Evolutionary conservation across 2,888 invertebrate species (phyloP).

Genomic region (Prosopocoilus inquinatus): DNA sequence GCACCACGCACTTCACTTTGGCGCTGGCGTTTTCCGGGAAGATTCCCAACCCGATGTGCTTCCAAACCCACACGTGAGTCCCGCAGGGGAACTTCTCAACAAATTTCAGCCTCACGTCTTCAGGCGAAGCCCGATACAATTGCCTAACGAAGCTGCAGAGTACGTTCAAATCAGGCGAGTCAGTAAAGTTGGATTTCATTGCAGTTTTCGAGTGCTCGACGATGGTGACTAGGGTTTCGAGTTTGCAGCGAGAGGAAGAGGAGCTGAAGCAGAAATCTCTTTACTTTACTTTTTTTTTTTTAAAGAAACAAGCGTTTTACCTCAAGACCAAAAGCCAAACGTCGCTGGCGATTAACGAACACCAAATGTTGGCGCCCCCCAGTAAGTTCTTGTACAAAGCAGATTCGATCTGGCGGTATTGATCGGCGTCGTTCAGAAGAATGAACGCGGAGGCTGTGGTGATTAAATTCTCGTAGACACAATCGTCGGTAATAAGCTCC

Average conservation of each 20-base stretch:
- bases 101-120: constrained; percentile 19
- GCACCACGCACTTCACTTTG: constrained; percentile 20
- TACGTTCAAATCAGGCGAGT: constrained; percentile 29
- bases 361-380: constrained; percentile 33
- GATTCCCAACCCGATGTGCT: constrained; percentile 19
- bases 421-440: too few species aligned
- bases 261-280: neutral
- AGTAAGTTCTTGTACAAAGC: constrained; percentile 34
- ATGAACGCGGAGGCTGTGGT: constrained; percentile 25
- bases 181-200: constrained; percentile 26
- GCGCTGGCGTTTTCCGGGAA: constrained; percentile 18
- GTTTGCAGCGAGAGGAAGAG: constrained; percentile 1
- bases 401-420: constrained; percentile 23
- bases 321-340: constrained; percentile 37
- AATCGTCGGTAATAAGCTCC: constrained; percentile 8
- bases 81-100: constrained; percentile 19
- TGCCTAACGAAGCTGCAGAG: constrained; percentile 30
- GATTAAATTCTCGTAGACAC: constrained; percentile 29
- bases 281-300: too few species aligned
- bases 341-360: constrained; percentile 36
- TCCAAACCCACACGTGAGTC: constrained; percentile 23
- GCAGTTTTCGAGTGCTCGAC: constrained; percentile 10
- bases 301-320: too few species aligned
- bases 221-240: constrained; percentile 13
- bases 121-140: constrained; percentile 26